These are phyloP conservation scores for Pseudomugil gertrudae DNA, from an alignment of 2,797 vertebrate genomes.

Conservation along the genomic window DNA sequence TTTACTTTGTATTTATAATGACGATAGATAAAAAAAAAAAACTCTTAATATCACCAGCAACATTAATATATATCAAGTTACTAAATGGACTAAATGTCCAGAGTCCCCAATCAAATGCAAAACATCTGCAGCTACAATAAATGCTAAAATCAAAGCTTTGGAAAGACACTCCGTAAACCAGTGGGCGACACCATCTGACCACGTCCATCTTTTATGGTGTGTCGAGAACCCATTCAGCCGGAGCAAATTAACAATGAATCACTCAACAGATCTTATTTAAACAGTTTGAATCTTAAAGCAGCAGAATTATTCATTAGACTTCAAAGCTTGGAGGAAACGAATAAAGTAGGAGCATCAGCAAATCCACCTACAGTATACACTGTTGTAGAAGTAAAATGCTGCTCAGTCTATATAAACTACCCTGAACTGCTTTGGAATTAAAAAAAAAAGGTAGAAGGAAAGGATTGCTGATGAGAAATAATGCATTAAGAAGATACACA, in stretches of 20 bases:
- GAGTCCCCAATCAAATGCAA: no score
- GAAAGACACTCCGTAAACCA: neutral
- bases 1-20: no score
- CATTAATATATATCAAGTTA: no score
- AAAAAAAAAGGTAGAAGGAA: neutral
- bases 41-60: no score
- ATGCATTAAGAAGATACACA: neutral
- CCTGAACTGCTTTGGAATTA: neutral
- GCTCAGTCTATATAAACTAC: neutral
- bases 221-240: neutral
- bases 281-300: conserved; percentile 4
- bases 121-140: neutral
- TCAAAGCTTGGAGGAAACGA: neutral
- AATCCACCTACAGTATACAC: neutral
- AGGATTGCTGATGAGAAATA: neutral
- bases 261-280: conserved; percentile 1
- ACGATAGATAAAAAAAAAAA: no score
- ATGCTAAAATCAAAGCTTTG: neutral
- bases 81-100: no score
- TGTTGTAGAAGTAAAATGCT: neutral
- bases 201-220: neutral
- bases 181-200: neutral
- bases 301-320: neutral
- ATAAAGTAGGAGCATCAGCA: neutral
- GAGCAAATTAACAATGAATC: conserved; percentile 8